Evolutionary conservation across 2,888 invertebrate species (phyloP).

Genomic region (Carabus problematicus): DNA sequence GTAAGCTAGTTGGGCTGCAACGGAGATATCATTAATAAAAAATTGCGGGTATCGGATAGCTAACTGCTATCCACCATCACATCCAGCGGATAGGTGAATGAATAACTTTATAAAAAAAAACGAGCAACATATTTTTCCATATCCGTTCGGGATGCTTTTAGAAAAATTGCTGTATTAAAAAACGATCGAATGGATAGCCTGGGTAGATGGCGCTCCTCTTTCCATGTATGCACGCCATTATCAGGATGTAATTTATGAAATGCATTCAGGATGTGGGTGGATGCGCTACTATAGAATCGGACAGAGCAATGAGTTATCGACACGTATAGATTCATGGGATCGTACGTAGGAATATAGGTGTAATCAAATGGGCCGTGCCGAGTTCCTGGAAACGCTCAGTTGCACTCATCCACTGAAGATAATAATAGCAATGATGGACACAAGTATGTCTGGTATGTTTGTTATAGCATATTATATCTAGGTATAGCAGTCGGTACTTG

Average conservation of each 20-base stretch:
- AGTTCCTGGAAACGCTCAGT: slow-evolving; percentile 1
- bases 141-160: slow-evolving; percentile 33
- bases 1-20: background rate
- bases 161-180: slow-evolving; percentile 37
- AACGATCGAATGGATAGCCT: slow-evolving; percentile 1
- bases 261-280: slow-evolving; percentile 39
- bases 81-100: slow-evolving; percentile 1
- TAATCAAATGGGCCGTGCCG: background rate
- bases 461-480: too few species aligned
- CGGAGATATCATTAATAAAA: background rate
- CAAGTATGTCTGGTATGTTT: too few species aligned
- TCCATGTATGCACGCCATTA: slow-evolving; percentile 36
- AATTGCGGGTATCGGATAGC: slow-evolving; percentile 8
- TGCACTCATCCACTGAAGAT: too few species aligned
- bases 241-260: slow-evolving; percentile 38
- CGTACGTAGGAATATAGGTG: slow-evolving; percentile 4
- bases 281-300: slow-evolving; percentile 12
- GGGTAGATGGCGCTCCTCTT: slow-evolving; percentile 12
- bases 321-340: slow-evolving; percentile 11
- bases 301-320: slow-evolving; percentile 11
- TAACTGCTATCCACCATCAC: background rate
- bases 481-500: too few species aligned
- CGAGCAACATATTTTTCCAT: slow-evolving; percentile 35
- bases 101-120: slow-evolving; percentile 34
- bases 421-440: too few species aligned